Evolutionary conservation across 2,797 vertebrate species (phyloP), one percentile per base, ranked within the genome.

Genomic region (Atherinosoma microstoma): DNA sequence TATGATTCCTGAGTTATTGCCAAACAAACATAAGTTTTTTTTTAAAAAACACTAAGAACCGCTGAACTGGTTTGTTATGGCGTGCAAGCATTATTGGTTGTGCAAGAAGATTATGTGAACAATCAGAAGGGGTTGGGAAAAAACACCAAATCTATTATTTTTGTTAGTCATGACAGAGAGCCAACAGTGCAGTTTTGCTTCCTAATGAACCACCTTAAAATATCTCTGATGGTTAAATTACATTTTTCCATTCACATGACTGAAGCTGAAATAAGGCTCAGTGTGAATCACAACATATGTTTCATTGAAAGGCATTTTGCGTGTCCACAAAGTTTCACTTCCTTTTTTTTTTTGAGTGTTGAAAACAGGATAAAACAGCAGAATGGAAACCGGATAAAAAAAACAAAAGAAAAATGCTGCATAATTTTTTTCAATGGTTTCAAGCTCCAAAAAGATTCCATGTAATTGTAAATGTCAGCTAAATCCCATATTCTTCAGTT

Each of bases 251-350:
- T 40, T 63, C 54, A 63, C 51, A 40, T 29, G 58, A 62, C 34
- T 32, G 24, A 9, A 36, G 29, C 8, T 61, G 36, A 30, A 74
- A 66, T 36, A 16, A 6, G 6, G 1, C 22, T 73, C 2, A 9
- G 6, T 61, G 1, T 70, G 66, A 70, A 54, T 56, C 20, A 16
- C 32, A 35, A 63, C 73, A 56, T 2, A n/a, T n/a, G 35, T 72
- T 71, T 13, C 4, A 16, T 24, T 58, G 18, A 45, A 22, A 9
- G 3, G 1, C 15, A 27, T 54, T 54, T 54, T 27, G 40, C 13
- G 2, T 49, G 47, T 85, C 27, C 29, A 3, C 0, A 1, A 10
- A 53, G 38, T 67, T 73, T 64, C 63, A 60, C 67, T 84, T 80
- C 73, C 54, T n/a, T 32, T 32, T 32, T 20, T 3, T 12, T 27